Evolutionary conservation across 2,888 invertebrate species (phyloP).

Genomic region (Parapristionchus giblindavisi): DNA sequence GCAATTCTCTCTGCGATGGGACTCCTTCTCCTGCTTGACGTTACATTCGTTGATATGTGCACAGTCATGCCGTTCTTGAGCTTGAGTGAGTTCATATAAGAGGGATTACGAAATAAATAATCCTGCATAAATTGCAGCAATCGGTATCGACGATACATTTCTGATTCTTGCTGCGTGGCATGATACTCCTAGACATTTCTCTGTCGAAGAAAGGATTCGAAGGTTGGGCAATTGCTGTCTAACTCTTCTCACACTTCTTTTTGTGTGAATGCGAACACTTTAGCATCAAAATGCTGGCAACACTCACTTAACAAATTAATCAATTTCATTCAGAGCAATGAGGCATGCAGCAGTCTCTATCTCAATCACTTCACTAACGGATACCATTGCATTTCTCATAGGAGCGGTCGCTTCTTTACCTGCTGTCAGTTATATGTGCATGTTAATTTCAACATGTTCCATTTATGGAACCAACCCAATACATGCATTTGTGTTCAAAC

Average conservation of each 20-base stretch:
- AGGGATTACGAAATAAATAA: not conserved
- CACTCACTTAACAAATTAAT: not conserved
- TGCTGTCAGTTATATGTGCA: constrained; percentile 75
- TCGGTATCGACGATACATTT: constrained; percentile 93
- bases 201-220: constrained; percentile 71
- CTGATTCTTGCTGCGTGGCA: constrained; percentile 94
- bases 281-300: not conserved
- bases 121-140: constrained; percentile 76
- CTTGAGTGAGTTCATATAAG: constrained; percentile 80
- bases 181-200: constrained; percentile 77
- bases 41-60: constrained; percentile 92
- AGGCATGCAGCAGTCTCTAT: constrained; percentile 93
- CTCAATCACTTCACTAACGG: constrained; percentile 90
- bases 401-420: constrained; percentile 92
- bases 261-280: not conserved
- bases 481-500: no score
- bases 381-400: constrained; percentile 87
- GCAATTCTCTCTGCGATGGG: constrained; percentile 90
- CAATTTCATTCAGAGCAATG: constrained; percentile 43
- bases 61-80: constrained; percentile 92
- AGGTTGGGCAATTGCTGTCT: not conserved
- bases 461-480: no score
- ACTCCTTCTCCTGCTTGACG: constrained; percentile 85
- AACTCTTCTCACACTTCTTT: not conserved
- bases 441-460: not conserved